Conservation (phyloP, 2,888 invertebrate species). For the Anoncus sp. region DNA sequence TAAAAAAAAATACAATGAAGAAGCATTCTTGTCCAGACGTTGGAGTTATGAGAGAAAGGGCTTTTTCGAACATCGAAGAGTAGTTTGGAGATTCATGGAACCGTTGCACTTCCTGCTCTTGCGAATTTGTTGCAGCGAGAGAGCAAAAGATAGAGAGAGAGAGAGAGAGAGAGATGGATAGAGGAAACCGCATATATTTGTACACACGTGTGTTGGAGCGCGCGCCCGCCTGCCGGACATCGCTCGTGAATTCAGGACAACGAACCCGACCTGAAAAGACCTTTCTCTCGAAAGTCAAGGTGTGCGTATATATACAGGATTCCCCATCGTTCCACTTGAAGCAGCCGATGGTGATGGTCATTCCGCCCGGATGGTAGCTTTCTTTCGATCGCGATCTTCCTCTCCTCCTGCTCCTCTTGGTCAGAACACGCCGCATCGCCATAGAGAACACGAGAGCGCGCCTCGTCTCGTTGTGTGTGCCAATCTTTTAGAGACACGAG, state of each 20-base stretch:
- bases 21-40: background rate
- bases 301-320: conserved; percentile 54
- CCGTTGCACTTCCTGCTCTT: no score
- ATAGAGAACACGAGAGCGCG: no score
- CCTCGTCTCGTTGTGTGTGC: background rate
- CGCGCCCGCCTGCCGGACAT: conserved; percentile 33
- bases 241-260: conserved; percentile 67
- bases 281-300: conserved; percentile 72
- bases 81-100: conserved; percentile 15
- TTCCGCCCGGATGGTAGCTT: conserved; percentile 53
- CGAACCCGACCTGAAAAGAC: conserved; percentile 70
- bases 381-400: conserved; percentile 51
- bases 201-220: conserved; percentile 1
- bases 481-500: conserved; percentile 1
- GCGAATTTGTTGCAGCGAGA: conserved; percentile 7
- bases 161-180: no score
- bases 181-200: no score
- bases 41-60: background rate
- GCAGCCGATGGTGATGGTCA: conserved; percentile 35
- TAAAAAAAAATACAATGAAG: background rate
- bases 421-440: background rate
- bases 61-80: background rate
- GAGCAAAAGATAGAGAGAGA: background rate
- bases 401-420: conserved; percentile 9
- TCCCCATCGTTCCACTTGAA: conserved; percentile 65